phyloP scores from a whole-genome alignment of 2,888 invertebrate genomes.

The Parelbella ahira region DNA sequence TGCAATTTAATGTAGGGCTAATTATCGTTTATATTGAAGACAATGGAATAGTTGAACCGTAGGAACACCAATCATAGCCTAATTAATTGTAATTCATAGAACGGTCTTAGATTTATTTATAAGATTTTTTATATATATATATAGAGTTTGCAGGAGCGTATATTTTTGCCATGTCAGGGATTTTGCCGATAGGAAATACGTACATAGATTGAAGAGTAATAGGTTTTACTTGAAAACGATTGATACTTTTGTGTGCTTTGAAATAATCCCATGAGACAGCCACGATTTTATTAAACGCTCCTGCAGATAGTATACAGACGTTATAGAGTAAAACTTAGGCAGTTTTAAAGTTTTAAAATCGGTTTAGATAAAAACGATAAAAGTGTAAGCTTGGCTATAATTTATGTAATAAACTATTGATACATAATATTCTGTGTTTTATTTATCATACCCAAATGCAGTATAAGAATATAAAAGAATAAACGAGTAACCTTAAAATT shows the following conservation, averaged over 20 bases:
- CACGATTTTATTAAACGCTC: conserved; percentile 38
- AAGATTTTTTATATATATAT: conserved; percentile 58
- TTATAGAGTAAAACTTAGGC: conserved; percentile 59
- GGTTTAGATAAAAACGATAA: conserved; percentile 64
- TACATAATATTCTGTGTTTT: conserved; percentile 53
- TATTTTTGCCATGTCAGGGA: conserved; percentile 26
- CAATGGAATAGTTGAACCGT: conserved; percentile 60
- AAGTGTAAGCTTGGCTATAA: conserved; percentile 80
- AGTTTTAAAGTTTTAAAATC: conserved; percentile 66
- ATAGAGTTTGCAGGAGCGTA: conserved; percentile 49
- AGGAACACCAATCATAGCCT: conserved; percentile 79
- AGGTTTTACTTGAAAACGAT: conserved; percentile 7
- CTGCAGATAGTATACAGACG: conserved; percentile 52
- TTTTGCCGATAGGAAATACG: too few species aligned
- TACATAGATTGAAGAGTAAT: too few species aligned
- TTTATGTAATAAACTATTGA: conserved; percentile 80
- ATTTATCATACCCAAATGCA: too few species aligned
- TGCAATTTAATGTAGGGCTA: conserved; percentile 45
- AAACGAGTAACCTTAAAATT: too few species aligned
- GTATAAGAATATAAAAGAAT: too few species aligned
- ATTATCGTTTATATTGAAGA: conserved; percentile 41
- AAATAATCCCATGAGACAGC: conserved; percentile 25
- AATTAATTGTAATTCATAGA: conserved; percentile 68
- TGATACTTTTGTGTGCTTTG: conserved; percentile 11
- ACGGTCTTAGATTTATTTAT: conserved; percentile 72